Conservation (phyloP, 2,113 vertebrate species). For the Meriones unguiculatus region DNA sequence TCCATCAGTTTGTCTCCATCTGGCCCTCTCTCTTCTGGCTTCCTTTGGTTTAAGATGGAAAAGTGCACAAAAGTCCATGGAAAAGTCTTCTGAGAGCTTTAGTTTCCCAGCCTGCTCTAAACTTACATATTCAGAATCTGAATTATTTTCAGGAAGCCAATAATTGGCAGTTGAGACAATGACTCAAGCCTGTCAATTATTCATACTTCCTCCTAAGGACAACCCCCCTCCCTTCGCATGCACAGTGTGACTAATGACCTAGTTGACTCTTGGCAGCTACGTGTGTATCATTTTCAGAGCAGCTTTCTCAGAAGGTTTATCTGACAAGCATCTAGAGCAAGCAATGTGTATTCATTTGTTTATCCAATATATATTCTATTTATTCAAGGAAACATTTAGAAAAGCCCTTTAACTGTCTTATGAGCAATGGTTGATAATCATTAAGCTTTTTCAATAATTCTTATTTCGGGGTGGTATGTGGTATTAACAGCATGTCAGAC, state of each 20-base stretch:
- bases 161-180: slow-evolving; percentile 16
- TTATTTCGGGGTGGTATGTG: not conserved
- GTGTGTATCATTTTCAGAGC: not conserved
- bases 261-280: not conserved
- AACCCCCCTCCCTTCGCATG: slow-evolving; percentile 4
- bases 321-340: slow-evolving; percentile 32
- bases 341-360: not conserved
- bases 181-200: slow-evolving; percentile 38
- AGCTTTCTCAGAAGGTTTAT: slow-evolving; percentile 39
- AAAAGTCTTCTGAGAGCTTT: not conserved
- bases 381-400: not conserved
- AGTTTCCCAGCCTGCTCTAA: not conserved
- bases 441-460: not conserved
- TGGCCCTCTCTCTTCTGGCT: not conserved
- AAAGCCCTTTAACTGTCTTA: not conserved
- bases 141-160: not conserved
- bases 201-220: slow-evolving; percentile 3
- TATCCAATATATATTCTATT: not conserved
- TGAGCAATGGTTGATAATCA: not conserved
- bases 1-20: not conserved
- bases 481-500: not conserved
- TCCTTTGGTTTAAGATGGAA: not conserved
- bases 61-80: not conserved
- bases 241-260: not conserved
- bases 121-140: not conserved